Evolutionary conservation across 1,140 invertebrate genomes (phyloP), one percentile per base, ranked within the genome.

Genomic region (Leptinotarsa undecemlineata): DNA sequence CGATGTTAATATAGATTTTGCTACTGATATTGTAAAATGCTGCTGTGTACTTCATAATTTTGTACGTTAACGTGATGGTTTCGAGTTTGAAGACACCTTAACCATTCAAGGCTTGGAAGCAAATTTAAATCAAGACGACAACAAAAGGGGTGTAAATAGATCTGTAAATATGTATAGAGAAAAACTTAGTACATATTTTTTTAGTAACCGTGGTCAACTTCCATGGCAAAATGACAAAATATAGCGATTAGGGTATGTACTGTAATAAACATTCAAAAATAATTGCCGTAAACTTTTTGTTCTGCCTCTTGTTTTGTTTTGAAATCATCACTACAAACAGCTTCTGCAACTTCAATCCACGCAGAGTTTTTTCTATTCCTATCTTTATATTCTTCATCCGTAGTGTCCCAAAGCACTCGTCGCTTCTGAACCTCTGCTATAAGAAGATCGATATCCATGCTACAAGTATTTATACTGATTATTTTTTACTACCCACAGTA

Each of bases 41-140:
- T 84, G 80, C 71, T 83, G 80, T 74, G 78, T 85, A 33, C 68
- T 86, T 20, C 84, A 85, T 74, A 85, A 85, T 77, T 85, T 79
- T 78, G 81, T 86, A 67, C 71, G 80, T 48, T 60, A 78, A 69
- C 76, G 82, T 67, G 82, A 85, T 77, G 82, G 82, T 48, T 78
- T 77, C 78, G 81, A 73, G 62, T 83, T 77, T 81, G 79, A 85
- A 63, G 78, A 85, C 74, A 83, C 79, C 17, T 73, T 76, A 47
- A 23, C 48, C 23, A 71, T 61, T 42, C 33, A 72, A 63, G 61
- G 51, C 63, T 47, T 48, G 23, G 48, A 71, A 71, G 48, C 15
- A 64, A 64, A 64, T 64, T 42, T 33, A 47, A 42, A 42, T 69
- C 33, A 42, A 47, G 48, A 19, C 26, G 48, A 19, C 26, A 69